Base-by-base conservation (phyloP, 2,888 invertebrate genomes). In the Eupithecia centaureata region DNA sequence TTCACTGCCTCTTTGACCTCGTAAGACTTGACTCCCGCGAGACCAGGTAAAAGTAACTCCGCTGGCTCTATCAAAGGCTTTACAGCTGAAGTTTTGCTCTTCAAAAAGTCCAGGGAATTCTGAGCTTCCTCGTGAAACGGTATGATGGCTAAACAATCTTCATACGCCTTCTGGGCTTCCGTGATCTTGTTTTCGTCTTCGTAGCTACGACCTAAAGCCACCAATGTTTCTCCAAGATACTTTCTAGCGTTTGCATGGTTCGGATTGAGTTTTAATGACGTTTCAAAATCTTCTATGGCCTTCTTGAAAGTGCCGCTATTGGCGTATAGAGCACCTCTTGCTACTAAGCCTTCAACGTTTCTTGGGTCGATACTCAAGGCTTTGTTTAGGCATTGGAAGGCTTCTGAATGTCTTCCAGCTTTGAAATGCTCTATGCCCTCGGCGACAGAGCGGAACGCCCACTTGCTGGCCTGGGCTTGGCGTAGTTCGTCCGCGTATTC, bases 401-500 rank as follows among this genome's bases (percentile, higher is more conserved):
- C 99, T 93, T 99, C 99, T 0, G 97, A 96, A 87, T 98, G 98
- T 78, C 97, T 95, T 56, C 98, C 98, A 57, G 96, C 96, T 91
- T 99, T 99, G 92, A 98, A 98, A 91, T 97, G 97, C 83, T 97
- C 97, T 80, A 99, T 98, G 28, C 99, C 99, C 88, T 98, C 97
- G n/a, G 98, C 97, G 28, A 99, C 98, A 83, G 96, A 96, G 69
- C 97, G 95, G 89, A 98, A 97, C 1, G 98, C 98, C 97, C 98
- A 98, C 88, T 97, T 97, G 86, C 97, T 97, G 59, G 98, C 98
- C 91, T 99, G 98, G 15, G 96, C 95, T 89, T 97, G 97, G 69
- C 98, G 95, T 77, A 99, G 93, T 86, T 97, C 97, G 78, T 95
- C 94, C 47, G 97, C 97, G 89, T 96, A 97, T 81, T 98, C 98